phyloP scores from a whole-genome alignment of 2,113 vertebrate species.

The Tupaia tana region DNA sequence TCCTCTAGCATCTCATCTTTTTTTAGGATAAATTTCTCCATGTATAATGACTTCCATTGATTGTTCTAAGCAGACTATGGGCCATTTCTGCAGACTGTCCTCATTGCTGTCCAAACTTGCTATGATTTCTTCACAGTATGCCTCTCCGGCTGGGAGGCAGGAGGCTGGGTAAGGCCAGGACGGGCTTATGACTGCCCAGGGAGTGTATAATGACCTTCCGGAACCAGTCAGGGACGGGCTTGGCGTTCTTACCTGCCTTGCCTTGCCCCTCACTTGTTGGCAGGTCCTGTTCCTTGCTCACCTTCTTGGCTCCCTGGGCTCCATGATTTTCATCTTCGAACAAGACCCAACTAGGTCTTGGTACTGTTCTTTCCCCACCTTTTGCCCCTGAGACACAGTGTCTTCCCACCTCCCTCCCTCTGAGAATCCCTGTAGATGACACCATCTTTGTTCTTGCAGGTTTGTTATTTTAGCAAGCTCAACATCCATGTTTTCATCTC shows the following conservation, averaged over 20 bases:
- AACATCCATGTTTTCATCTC: neutral
- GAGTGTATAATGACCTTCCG: too few relatives aligned
- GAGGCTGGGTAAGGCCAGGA: neutral
- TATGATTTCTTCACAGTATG: neutral
- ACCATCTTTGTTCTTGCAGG: neutral
- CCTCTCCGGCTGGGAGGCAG: neutral
- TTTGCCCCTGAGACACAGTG: accelerated
- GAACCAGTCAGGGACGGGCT: neutral
- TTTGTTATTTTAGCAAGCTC: neutral
- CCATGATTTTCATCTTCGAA: accelerated
- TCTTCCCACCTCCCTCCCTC: neutral
- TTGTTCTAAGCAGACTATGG: neutral
- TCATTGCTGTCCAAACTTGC: too few relatives aligned
- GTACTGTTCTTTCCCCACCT: neutral
- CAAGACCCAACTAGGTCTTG: neutral
- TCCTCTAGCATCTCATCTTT: neutral
- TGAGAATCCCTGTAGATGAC: neutral
- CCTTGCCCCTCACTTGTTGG: too few relatives aligned
- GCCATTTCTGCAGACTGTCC: neutral
- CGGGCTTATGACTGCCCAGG: neutral
- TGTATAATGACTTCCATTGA: neutral
- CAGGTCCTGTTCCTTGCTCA: neutral
- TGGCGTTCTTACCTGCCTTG: neutral
- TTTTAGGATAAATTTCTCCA: too few relatives aligned
- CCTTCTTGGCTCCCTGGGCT: neutral